Evolutionary conservation across 2,888 invertebrate species (phyloP), one percentile per base, ranked within the genome.

Genomic region (Choreutis nemorana): DNA sequence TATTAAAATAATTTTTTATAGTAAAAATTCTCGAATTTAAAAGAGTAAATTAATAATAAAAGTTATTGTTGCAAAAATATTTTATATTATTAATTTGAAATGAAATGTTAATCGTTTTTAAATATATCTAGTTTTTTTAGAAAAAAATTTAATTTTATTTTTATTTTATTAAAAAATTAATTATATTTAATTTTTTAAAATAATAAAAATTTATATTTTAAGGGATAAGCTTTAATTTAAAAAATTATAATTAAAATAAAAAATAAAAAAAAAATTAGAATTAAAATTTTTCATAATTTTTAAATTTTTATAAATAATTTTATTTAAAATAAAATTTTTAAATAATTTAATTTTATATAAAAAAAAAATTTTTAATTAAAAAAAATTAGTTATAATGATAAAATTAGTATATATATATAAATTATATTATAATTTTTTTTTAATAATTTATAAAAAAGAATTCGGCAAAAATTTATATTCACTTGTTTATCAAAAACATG

Each of bases 401-500:
- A 63, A 82, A 81, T 83, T 82, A 83, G 81, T 82, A 82, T 77
- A 68, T 59, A 51, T 56, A 30, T 46, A 45, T 41, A 51, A 48
- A 40, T 48, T 43, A 45, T 55, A 49, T 49, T 42, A 39, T 45
- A 44, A 44, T 45, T 43, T 45, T 37, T 44, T 37, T 36, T 42
- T 49, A 49, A 44, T 22, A 75, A 53, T 53, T 80, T 72, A 67
- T 52, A 50, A 42, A 68, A 81, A 85, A 75, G 75, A 86, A 86
- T 71, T 85, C 73, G 81, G 81, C 84, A 85, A 85, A 81, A 52
- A 41, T 66, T 56, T 58, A 78, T 84, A 63, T 82, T 81, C 81
- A 83, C 81, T 81, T 87, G 86, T 87, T 87, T 87, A 88, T 70
- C 84, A 87, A 87, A 87, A 87, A 87, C 86, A 86, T 87, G 81